A percentile compares a stretch with the other conserved stretches of the same genome.
These are phyloP conservation scores for Iguana delicatissima DNA, from an alignment of 2,797 vertebrate species.

Conservation along the genomic window DNA sequence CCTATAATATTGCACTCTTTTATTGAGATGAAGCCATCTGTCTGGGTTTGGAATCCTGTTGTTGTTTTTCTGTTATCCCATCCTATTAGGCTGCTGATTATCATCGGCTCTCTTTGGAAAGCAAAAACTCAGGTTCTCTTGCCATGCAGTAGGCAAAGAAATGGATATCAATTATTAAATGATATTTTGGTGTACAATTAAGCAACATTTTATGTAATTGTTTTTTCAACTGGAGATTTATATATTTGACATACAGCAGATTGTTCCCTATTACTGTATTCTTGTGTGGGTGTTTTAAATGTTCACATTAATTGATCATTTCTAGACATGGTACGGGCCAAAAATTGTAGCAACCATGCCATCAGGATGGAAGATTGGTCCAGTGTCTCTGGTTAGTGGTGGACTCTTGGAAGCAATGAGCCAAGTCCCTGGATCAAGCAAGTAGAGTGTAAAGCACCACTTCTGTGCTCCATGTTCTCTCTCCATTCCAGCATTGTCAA, in stretches of 20 bases:
- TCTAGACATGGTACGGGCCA: neutral
- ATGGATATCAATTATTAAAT: neutral
- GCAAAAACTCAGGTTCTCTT: neutral
- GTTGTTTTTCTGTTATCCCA: neutral
- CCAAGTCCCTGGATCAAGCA: too few relatives aligned
- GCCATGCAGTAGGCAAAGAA: neutral
- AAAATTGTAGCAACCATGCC: neutral
- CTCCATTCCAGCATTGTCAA: too few relatives aligned
- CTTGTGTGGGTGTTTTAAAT: neutral
- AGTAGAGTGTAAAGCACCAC: too few relatives aligned
- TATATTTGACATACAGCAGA: neutral
- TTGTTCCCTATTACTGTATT: neutral
- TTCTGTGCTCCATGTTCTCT: too few relatives aligned
- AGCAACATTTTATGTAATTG: neutral
- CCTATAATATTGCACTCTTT: neutral
- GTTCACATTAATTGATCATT: too few relatives aligned
- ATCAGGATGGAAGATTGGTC: neutral
- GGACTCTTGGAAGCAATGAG: too few relatives aligned
- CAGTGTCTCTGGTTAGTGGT: too few relatives aligned
- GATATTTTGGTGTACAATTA: neutral
- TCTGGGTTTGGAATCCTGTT: neutral
- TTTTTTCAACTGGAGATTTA: too few relatives aligned
- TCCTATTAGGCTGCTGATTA: neutral
- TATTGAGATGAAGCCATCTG: constrained; percentile 9
- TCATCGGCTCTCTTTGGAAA: neutral